Percentiles rank a stretch among this genome's conserved stretches.
Conservation (phyloP, 2,888 invertebrate species). For the Cheilosia pagana region DNA sequence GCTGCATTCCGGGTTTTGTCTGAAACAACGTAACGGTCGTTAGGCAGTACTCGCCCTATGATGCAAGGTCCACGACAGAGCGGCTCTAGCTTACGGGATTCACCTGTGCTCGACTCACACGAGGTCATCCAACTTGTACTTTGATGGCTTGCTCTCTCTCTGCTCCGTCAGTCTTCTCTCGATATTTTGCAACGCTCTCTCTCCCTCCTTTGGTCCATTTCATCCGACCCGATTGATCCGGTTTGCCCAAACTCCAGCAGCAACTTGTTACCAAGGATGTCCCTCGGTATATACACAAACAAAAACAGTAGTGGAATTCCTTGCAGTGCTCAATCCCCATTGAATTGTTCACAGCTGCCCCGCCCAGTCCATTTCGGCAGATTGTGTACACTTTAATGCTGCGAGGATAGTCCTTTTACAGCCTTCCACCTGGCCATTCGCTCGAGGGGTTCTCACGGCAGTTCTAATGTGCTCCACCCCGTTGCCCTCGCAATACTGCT, state of each 20-base stretch:
- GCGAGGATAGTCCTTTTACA: conserved; percentile 36
- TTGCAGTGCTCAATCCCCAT: conserved; percentile 22
- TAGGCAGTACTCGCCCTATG: conserved; percentile 73
- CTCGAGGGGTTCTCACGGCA: not conserved
- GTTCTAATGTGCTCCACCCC: conserved; percentile 75
- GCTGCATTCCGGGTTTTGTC: conserved; percentile 66
- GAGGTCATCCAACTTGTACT: not conserved
- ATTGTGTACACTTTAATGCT: conserved; percentile 5
- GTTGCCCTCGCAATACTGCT: conserved; percentile 66
- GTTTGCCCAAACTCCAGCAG: not conserved
- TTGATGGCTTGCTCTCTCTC: not conserved
- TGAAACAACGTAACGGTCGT: conserved; percentile 75
- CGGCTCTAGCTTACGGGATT: conserved; percentile 76
- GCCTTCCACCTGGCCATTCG: conserved; percentile 45
- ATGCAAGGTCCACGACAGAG: conserved; percentile 77
- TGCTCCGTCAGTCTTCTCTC: not conserved
- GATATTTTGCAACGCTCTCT: not conserved
- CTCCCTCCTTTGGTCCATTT: not conserved
- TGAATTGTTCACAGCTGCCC: conserved; percentile 20
- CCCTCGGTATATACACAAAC: not conserved
- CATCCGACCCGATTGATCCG: not conserved
- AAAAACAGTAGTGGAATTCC: conserved; percentile 10
- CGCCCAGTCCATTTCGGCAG: conserved; percentile 34
- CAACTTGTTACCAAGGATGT: not conserved
- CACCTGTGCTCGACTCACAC: conserved; percentile 31